Evolutionary conservation across 2,888 invertebrate genomes (phyloP).

Genomic region (Tetragonula carbonaria): DNA sequence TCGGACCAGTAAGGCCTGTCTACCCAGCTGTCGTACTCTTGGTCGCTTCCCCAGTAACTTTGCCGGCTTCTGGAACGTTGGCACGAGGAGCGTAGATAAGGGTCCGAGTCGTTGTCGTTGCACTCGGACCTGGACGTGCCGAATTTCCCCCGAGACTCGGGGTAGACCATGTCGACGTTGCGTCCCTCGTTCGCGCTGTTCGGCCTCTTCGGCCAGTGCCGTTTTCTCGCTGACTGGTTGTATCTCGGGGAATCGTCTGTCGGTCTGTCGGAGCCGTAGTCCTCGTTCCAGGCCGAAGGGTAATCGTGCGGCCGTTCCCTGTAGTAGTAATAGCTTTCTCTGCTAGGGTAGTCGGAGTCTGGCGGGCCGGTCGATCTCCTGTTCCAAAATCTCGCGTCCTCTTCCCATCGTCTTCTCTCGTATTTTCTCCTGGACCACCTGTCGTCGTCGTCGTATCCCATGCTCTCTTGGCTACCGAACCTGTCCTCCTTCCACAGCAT

Average conservation of each 20-base stretch:
- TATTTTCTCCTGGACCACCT: constrained; percentile 79
- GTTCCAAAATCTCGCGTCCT: constrained; percentile 83
- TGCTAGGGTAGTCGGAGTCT: constrained; percentile 84
- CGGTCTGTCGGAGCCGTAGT: constrained; percentile 77
- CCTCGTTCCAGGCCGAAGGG: constrained; percentile 77
- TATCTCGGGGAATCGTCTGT: constrained; percentile 80
- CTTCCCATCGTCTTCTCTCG: constrained; percentile 83
- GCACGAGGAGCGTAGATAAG: constrained; percentile 78
- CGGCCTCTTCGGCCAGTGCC: constrained; percentile 81
- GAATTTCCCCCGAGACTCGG: constrained; percentile 78
- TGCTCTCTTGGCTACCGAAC: constrained; percentile 83
- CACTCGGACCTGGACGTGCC: constrained; percentile 82
- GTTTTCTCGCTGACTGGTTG: constrained; percentile 70
- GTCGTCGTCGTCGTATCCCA: constrained; percentile 84
- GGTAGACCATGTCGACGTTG: constrained; percentile 77
- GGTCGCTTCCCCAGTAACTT: constrained; percentile 82
- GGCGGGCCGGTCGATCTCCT: constrained; percentile 83
- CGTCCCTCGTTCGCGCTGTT: constrained; percentile 82
- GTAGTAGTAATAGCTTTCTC: constrained; percentile 79
- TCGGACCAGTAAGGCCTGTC: constrained; percentile 82
- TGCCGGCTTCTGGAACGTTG: constrained; percentile 81
- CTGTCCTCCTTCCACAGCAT: constrained; percentile 81
- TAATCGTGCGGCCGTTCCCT: constrained; percentile 77
- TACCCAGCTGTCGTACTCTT: constrained; percentile 81
- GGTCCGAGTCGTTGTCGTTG: constrained; percentile 81